Evolutionary conservation across 2,888 invertebrate genomes (phyloP).

Genomic region (Xanthia togata): DNA sequence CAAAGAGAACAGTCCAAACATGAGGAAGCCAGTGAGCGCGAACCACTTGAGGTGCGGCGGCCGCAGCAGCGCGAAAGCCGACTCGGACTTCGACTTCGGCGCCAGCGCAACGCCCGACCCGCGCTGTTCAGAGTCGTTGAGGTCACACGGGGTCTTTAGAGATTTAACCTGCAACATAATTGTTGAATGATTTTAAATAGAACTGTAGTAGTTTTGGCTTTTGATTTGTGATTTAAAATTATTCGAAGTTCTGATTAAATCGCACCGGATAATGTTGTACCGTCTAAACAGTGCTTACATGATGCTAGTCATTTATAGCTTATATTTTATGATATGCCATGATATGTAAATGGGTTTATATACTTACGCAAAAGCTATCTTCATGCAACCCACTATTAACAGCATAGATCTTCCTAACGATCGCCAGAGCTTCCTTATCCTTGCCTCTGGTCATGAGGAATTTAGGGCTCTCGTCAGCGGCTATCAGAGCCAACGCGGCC

Average conservation of each 20-base stretch:
- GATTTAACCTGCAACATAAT: constrained; percentile 76
- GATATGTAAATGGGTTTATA: neutral
- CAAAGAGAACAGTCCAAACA: constrained; percentile 85
- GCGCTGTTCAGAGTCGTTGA: constrained; percentile 56
- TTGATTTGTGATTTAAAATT: neutral
- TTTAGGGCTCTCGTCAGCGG: constrained; percentile 94
- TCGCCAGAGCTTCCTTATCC: constrained; percentile 89
- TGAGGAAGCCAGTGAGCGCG: constrained; percentile 80
- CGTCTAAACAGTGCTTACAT: neutral
- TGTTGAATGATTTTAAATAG: neutral
- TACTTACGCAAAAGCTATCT: constrained; percentile 80
- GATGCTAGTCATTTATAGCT: neutral
- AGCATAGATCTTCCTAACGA: constrained; percentile 78
- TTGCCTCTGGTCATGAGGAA: constrained; percentile 92
- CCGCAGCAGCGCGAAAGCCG: constrained; percentile 75
- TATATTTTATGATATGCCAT: neutral
- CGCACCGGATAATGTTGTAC: no score
- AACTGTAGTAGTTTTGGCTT: neutral
- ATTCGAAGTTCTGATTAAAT: neutral
- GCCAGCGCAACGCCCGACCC: constrained; percentile 65
- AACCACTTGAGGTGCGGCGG: constrained; percentile 85
- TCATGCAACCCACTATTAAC: constrained; percentile 76
- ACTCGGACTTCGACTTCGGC: constrained; percentile 50
- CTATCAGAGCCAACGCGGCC: constrained; percentile 75
- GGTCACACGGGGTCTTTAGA: constrained; percentile 67